A percentile compares a stretch with the other conserved stretches of the same genome.
Conservation (phyloP, 1,140 invertebrate species). For the Drosophila varians region DNA sequence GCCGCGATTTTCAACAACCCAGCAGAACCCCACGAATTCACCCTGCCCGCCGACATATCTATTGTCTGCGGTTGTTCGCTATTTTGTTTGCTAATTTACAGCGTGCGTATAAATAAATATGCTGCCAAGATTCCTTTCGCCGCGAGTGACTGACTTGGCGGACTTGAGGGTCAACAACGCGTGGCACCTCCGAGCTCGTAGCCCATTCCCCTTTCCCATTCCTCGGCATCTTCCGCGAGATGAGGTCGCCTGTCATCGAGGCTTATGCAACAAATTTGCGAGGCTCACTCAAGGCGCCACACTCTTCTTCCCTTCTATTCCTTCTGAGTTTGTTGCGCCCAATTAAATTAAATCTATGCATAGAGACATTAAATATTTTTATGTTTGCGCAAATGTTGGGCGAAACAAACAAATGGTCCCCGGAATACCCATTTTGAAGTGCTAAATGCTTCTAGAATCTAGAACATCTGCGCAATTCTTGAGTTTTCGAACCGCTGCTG, state of each 20-base stretch:
- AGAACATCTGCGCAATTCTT: constrained; percentile 57
- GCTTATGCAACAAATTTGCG: constrained; percentile 68
- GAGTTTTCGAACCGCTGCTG: constrained; percentile 26
- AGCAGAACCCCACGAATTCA: background rate
- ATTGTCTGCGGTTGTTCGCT: constrained; percentile 36
- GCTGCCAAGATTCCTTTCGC: constrained; percentile 53
- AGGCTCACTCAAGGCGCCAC: constrained; percentile 37
- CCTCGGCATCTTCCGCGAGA: constrained; percentile 15
- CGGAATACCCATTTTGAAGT: constrained; percentile 42
- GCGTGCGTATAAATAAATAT: constrained; percentile 77
- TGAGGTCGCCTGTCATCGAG: constrained; percentile 61
- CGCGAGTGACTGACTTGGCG: constrained; percentile 25
- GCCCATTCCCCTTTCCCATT: constrained; percentile 19
- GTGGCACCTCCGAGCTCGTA: constrained; percentile 45
- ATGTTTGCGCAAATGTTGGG: constrained; percentile 20
- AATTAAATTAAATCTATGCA: constrained; percentile 59
- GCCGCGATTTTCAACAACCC: constrained; percentile 53
- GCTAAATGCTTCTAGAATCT: constrained; percentile 50
- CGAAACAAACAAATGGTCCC: constrained; percentile 16
- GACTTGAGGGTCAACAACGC: constrained; percentile 74
- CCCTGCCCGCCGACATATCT: constrained; percentile 9
- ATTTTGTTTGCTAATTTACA: constrained; percentile 71
- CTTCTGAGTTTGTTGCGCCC: constrained; percentile 29
- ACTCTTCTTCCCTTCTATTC: background rate
- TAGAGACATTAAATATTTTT: constrained; percentile 57